Base-by-base conservation (phyloP, 2,888 invertebrate genomes). In the Idaea biselata region DNA sequence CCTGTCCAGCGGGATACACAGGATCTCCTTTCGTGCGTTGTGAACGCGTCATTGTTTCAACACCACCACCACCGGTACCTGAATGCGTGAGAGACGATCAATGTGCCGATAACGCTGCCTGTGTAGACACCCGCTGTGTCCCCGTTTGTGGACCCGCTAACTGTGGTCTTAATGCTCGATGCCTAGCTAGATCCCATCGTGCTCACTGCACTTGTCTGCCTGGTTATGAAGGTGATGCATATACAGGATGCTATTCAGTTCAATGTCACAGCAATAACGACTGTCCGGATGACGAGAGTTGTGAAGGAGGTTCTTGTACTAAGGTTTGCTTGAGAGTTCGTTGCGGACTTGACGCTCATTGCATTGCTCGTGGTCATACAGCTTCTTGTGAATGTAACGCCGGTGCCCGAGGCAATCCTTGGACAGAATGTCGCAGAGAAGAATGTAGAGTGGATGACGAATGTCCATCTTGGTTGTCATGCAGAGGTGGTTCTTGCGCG, bases 251-350 rank as follows among this genome's bases (percentile, higher is more conserved):
- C 77, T 95, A 95, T 75, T 59, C 83, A 95, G 95, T 97, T 73
- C 97, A 98, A 74, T 98, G 98, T 78, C 95, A 96, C 73, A 95
- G 95, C 59, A 97, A 98, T 81, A 95, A 95, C 61, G 97, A 97
- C 71, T 98, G 98, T 82, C 95, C 97, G 6, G 93, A 96, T 60
- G 95, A 94, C 58, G 95, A 97, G 85, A 96, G 96, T 25, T 98
- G 98, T 78, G 94, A 97, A 71, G 96, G 97, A 77, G 94, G 95
- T 65, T 94, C 96, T 77, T 98, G 98, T 81, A 90, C 95, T 14
- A 95, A 97, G 82, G 96, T 97, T 1, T 98, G 97, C 75, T 87
- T 94, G 1, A 95, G 95, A 73, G 95, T 96, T 0, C 96, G 96
- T 61, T 98, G 98, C 77, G 97, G 97, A 18, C 72, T 87, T 0